Evolutionary conservation across 2,113 vertebrate species (phyloP), one percentile per base, ranked within the genome.

Genomic region (Glareola pratincola): DNA sequence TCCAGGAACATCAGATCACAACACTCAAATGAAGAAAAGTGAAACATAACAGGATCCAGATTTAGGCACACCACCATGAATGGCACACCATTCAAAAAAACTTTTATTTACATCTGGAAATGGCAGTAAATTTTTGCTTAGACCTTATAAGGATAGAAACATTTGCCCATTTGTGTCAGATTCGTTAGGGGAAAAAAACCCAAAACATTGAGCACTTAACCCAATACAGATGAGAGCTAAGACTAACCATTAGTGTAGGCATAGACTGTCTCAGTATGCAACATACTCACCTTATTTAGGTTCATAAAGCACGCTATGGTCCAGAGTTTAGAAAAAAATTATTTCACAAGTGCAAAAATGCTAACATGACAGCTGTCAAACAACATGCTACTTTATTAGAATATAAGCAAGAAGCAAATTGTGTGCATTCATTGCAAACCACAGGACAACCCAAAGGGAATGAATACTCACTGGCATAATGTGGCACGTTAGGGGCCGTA

Each of bases 401-500:
- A 39, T 26, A 62, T 27, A 59, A 63, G 7, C 68, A 84, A 51
- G 71, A n/a, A 75, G 43, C 34, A 72, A 30, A 63, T 15, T 19
- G 15, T 10, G 30, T 30, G 27, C 47, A 24, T 34, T 87, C 39
- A 43, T 7, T 48, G 19, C 64, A 85, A 81, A 76, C 47, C 53
- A 64, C 8, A 41, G 84, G 41, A 60, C 29, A 82, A 36, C 22
- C 45, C 68, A 26, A 60, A 57, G 29, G 2, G 53, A 90, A 88
- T 41, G 6, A 85, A 94, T 97, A 98, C 99, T 98, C 96, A 99
- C 99, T 99, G 96, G 99, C 98, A 93, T 99, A 99, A 91, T 99
- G 99, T 62, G 99, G 99, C 85, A 99, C 99, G 2, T 99, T 99
- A 80, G 99, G 99, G 57, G 99, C 99, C 0, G 99, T 99, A 97